phyloP scores from a whole-genome alignment of 1,140 invertebrate genomes.

The Neodiprion pinetum region DNA sequence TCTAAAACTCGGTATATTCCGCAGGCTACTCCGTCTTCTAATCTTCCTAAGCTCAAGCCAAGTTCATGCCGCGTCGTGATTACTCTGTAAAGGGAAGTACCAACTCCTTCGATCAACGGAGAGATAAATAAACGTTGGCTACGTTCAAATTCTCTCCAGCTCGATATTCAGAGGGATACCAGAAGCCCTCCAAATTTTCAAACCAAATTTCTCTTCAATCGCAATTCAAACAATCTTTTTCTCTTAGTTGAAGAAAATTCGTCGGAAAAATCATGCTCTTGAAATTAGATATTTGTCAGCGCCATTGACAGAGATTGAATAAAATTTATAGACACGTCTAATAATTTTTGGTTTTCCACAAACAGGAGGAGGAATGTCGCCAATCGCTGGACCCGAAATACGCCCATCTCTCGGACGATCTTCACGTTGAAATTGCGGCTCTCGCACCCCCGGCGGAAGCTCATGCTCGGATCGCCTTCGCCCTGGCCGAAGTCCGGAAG shows the following conservation, averaged over 20 bases:
- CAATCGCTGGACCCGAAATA: constrained; percentile 90
- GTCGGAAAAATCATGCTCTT: no score
- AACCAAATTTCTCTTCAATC: no score
- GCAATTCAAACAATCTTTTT: no score
- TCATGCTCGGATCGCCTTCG: constrained; percentile 89
- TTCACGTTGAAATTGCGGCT: constrained; percentile 93
- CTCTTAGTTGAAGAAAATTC: no score
- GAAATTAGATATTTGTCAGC: no score
- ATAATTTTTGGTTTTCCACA: constrained; percentile 17
- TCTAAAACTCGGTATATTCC: background rate
- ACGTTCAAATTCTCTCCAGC: background rate
- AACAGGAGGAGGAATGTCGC: constrained; percentile 87
- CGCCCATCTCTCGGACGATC: constrained; percentile 88
- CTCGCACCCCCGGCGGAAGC: constrained; percentile 90
- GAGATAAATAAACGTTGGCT: no score
- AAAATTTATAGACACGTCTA: no score
- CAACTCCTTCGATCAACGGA: no score
- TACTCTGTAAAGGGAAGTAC: no score
- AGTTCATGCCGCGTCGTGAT: no score
- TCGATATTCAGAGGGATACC: background rate
- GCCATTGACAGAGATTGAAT: no score
- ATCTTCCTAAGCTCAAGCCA: background rate
- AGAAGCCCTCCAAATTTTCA: no score
- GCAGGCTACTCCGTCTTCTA: background rate
- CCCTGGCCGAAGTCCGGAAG: constrained; percentile 79